Evolutionary conservation across 2,888 invertebrate genomes (phyloP).

Genomic region (Acanthosoma haemorrhoidale): DNA sequence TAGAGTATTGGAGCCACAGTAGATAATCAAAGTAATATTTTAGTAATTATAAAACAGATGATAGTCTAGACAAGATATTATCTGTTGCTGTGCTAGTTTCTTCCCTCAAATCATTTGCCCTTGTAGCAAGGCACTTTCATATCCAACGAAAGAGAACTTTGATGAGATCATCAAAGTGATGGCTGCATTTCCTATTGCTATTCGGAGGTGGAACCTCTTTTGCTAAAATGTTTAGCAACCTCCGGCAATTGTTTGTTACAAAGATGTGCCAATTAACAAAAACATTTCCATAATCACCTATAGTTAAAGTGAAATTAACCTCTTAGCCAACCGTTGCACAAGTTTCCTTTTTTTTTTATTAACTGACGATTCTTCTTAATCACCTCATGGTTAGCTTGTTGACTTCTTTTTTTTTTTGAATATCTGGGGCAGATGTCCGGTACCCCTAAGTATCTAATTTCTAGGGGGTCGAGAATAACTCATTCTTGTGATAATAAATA

Average conservation of each 20-base stretch:
- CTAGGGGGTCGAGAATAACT: no score
- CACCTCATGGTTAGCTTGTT: no score
- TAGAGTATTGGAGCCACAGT: no score
- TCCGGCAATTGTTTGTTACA: background rate
- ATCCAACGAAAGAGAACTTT: background rate
- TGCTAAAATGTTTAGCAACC: background rate
- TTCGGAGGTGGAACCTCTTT: background rate
- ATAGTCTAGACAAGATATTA: no score
- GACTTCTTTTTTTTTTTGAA: no score
- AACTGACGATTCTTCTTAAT: no score
- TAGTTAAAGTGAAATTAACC: background rate
- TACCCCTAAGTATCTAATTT: no score
- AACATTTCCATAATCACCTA: background rate
- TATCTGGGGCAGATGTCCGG: no score
- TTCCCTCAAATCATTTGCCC: background rate
- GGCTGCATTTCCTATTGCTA: background rate
- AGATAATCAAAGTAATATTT: no score
- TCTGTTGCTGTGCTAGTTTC: background rate
- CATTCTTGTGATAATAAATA: no score
- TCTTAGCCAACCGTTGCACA: background rate
- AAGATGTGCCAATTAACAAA: background rate
- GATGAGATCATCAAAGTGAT: background rate
- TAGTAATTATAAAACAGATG: no score
- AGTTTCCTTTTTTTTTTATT: no score
- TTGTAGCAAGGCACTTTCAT: background rate